These are phyloP conservation scores for Tarsius wallacei DNA, from an alignment of 2,797 vertebrate species.

Conservation along the genomic window DNA sequence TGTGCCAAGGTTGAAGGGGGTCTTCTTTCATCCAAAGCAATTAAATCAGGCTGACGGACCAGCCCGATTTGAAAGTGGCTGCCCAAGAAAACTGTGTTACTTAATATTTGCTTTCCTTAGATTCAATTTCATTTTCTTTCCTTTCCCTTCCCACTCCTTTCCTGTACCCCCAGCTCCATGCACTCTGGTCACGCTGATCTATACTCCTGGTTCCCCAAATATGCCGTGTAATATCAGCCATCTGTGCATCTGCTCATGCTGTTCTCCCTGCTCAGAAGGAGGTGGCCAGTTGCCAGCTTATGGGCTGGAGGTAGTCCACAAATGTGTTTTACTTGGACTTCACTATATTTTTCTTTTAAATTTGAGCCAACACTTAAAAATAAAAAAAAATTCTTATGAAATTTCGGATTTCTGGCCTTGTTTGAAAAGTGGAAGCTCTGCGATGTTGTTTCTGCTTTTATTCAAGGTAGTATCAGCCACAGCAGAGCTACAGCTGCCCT, in stretches of 20 bases:
- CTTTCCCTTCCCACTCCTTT: neutral
- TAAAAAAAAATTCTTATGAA: neutral
- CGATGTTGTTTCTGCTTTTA: neutral
- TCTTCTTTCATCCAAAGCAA: slow-evolving; percentile 61
- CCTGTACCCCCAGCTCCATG: neutral
- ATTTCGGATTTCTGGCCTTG: neutral
- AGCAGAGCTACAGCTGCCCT: fast-evolving
- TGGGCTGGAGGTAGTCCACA: neutral
- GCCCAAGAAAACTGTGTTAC: neutral
- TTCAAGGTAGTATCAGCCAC: neutral
- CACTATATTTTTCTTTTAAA: slow-evolving; percentile 63
- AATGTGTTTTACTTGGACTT: slow-evolving; percentile 72
- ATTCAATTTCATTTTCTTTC: slow-evolving; percentile 60
- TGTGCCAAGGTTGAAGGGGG: neutral
- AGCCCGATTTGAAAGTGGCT: neutral
- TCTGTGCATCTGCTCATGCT: neutral
- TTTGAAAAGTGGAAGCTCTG: slow-evolving; percentile 5
- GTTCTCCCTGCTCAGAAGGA: slow-evolving; percentile 35
- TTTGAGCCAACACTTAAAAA: slow-evolving; percentile 61
- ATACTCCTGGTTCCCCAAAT: neutral
- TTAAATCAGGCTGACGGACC: neutral
- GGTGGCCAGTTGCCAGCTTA: neutral
- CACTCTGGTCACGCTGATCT: neutral
- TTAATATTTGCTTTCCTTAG: slow-evolving; percentile 72
- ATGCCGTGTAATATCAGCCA: neutral